phyloP scores from a whole-genome alignment of 1,140 invertebrate species.

The Cherax quadricarinatus region DNA sequence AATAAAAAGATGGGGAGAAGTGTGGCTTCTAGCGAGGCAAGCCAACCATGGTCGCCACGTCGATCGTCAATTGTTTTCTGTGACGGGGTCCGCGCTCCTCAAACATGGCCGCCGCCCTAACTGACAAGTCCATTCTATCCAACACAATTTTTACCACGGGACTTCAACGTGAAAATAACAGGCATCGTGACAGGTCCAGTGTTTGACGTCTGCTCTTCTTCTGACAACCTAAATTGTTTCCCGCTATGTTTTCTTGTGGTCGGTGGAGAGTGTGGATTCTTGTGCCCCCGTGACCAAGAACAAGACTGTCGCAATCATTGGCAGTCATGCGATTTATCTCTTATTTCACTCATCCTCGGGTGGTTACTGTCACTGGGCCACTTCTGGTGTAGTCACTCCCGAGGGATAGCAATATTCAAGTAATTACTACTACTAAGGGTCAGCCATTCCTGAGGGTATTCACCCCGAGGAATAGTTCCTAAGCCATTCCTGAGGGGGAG shows the following conservation, averaged over 20 bases:
- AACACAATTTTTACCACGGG: slow-evolving; percentile 67
- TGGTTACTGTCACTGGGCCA: too few species aligned
- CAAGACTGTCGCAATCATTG: slow-evolving; percentile 8
- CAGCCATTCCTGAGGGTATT: too few species aligned
- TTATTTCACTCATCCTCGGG: not conserved
- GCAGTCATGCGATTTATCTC: not conserved
- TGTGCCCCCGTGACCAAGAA: not conserved
- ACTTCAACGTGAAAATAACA: slow-evolving; percentile 69
- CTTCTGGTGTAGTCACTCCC: too few species aligned
- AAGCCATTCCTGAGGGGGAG: not conserved
- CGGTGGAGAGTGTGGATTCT: not conserved
- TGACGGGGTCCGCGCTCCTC: slow-evolving; percentile 70
- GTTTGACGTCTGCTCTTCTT: slow-evolving; percentile 64
- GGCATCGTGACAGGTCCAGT: slow-evolving; percentile 67
- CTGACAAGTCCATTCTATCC: slow-evolving; percentile 70
- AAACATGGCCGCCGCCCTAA: slow-evolving; percentile 64
- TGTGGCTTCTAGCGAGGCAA: slow-evolving; percentile 38
- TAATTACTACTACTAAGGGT: too few species aligned
- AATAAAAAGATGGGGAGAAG: not conserved
- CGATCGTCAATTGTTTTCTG: slow-evolving; percentile 69
- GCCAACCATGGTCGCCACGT: slow-evolving; percentile 62
- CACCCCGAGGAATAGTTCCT: too few species aligned
- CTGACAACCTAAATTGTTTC: slow-evolving; percentile 69
- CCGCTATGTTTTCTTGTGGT: slow-evolving; percentile 50
- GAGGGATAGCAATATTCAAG: too few species aligned